Evolutionary conservation across 1,140 invertebrate species (phyloP).

Genomic region (Batillaria attramentaria): DNA sequence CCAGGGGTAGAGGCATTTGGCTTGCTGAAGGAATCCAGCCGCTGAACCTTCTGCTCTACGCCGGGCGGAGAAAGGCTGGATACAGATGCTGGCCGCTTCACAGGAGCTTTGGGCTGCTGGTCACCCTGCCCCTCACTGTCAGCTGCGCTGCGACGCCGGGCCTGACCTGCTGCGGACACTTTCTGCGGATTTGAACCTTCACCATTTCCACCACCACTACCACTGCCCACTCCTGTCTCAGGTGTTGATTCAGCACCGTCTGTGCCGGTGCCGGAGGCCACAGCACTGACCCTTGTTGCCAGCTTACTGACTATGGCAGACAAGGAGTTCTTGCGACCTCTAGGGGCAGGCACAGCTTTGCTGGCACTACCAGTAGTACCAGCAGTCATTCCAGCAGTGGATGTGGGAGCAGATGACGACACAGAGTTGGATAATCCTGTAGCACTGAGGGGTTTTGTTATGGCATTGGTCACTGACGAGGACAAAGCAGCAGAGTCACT

Average conservation of each 20-base stretch:
- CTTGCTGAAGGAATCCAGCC: constrained; percentile 5
- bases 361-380: background rate
- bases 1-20: background rate
- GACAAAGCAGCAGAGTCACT: no score
- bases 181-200: no score
- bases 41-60: constrained; percentile 4
- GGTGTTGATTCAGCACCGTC: constrained; percentile 16
- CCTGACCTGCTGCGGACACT: background rate
- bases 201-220: no score
- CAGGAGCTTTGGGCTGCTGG: background rate
- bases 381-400: background rate
- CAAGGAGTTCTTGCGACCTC: constrained; percentile 81
- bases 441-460: no score
- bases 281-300: constrained; percentile 58
- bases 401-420: background rate
- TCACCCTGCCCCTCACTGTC: background rate
- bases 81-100: constrained; percentile 22
- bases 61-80: constrained; percentile 17
- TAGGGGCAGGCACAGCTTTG: constrained; percentile 54
- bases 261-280: background rate
- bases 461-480: no score
- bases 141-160: background rate
- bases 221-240: no score
- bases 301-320: constrained; percentile 90
- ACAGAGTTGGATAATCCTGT: no score